These are phyloP conservation scores for Apistogramma diplotaenia DNA, from an alignment of 2,113 vertebrate species.

Conservation along the genomic window DNA sequence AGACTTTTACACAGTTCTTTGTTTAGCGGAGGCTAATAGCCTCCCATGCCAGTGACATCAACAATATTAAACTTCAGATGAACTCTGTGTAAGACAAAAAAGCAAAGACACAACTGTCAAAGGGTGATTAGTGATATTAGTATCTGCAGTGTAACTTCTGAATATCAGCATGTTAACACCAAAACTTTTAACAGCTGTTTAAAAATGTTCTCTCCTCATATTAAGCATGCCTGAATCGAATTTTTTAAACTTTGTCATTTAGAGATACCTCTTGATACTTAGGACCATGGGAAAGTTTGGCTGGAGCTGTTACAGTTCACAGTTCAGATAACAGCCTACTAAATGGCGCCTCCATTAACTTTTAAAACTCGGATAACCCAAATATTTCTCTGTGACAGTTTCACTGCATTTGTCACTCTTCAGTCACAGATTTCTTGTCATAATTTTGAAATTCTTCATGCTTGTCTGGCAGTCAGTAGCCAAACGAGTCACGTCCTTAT, in stretches of 20 bases:
- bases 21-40: too few relatives aligned
- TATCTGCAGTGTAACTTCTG: too few relatives aligned
- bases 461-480: constrained; percentile 13
- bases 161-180: not conserved
- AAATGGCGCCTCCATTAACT: not conserved
- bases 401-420: not conserved
- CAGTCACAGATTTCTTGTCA: not conserved
- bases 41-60: too few relatives aligned
- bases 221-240: not conserved
- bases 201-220: not conserved
- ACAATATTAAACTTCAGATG: too few relatives aligned
- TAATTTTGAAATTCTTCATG: constrained; percentile 30
- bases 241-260: not conserved
- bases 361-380: not conserved
- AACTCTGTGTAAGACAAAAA: too few relatives aligned
- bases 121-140: too few relatives aligned
- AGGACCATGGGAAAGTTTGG: not conserved
- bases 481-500: not conserved
- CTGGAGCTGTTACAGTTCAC: not conserved
- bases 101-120: too few relatives aligned
- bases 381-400: not conserved
- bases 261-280: not conserved
- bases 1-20: not conserved
- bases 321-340: not conserved
- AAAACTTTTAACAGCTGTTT: not conserved